A percentile compares a stretch with the other conserved stretches of the same genome.
Conservation (phyloP, 2,797 vertebrate genomes). For the Coendou prehensilis region DNA sequence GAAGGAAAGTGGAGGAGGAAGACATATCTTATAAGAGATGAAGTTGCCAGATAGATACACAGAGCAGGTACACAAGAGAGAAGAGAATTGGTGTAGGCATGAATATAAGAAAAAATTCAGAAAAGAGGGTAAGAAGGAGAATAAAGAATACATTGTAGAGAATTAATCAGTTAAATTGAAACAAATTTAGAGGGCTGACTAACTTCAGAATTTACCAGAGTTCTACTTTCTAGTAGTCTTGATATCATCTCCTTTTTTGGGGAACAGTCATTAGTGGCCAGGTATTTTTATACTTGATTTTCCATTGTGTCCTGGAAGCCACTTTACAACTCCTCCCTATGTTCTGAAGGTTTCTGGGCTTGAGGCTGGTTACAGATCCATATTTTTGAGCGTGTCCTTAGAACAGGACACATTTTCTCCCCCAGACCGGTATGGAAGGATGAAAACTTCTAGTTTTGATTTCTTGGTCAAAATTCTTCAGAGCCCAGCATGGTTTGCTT, state of each 20-base stretch:
- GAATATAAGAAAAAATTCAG: background rate
- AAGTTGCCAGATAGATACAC: too few species aligned
- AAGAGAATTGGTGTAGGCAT: background rate
- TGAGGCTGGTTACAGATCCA: background rate
- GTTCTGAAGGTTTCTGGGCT: background rate
- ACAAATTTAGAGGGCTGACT: background rate
- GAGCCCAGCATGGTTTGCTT: background rate
- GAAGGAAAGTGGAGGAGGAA: background rate
- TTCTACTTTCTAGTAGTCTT: background rate
- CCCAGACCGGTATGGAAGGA: background rate
- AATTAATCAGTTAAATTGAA: background rate
- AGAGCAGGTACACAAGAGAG: background rate
- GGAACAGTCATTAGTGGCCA: background rate
- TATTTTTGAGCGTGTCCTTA: background rate
- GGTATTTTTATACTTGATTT: background rate
- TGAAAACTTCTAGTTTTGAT: background rate
- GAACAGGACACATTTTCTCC: background rate
- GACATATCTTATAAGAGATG: background rate
- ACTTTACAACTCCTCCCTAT: background rate
- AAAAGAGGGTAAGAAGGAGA: background rate
- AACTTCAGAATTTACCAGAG: background rate
- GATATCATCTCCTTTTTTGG: background rate
- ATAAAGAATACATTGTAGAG: background rate
- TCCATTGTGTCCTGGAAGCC: background rate
- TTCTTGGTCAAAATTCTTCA: background rate